Evolutionary conservation across 2,888 invertebrate genomes (phyloP).

Genomic region (Isoperla grammatica): DNA sequence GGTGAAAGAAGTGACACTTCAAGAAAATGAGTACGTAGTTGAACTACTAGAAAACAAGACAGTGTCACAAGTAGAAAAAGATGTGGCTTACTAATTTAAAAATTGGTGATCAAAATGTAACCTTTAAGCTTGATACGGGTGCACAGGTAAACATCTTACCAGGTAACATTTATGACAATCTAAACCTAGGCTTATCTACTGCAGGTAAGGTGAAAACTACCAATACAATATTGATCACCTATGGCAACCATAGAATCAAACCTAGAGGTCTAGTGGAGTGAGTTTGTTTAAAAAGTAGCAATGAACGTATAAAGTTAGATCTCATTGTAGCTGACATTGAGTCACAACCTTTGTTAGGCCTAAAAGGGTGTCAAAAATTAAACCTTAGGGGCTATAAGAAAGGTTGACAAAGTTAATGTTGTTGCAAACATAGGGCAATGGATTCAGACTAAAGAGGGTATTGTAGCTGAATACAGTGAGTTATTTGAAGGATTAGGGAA

Average conservation of each 20-base stretch:
- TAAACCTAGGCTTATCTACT: neutral
- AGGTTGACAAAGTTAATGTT: neutral
- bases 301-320: no score
- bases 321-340: neutral
- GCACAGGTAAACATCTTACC: constrained; percentile 1
- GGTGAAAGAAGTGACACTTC: constrained; percentile 6
- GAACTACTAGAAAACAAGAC: neutral
- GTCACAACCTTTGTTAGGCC: neutral
- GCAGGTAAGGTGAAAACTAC: neutral
- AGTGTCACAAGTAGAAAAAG: neutral
- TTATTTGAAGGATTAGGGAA: constrained; percentile 6
- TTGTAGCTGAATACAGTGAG: neutral
- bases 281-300: neutral
- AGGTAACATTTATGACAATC: neutral
- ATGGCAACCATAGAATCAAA: constrained; percentile 1
- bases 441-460: neutral
- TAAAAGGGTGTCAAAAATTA: neutral
- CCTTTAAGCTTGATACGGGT: constrained; percentile 3
- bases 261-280: constrained; percentile 1
- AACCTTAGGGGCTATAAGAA: neutral
- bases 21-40: neutral
- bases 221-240: constrained; percentile 1
- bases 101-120: neutral
- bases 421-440: neutral
- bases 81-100: neutral